These are phyloP conservation scores for Homarus americanus DNA, from an alignment of 1,140 invertebrate species.

Conservation along the genomic window DNA sequence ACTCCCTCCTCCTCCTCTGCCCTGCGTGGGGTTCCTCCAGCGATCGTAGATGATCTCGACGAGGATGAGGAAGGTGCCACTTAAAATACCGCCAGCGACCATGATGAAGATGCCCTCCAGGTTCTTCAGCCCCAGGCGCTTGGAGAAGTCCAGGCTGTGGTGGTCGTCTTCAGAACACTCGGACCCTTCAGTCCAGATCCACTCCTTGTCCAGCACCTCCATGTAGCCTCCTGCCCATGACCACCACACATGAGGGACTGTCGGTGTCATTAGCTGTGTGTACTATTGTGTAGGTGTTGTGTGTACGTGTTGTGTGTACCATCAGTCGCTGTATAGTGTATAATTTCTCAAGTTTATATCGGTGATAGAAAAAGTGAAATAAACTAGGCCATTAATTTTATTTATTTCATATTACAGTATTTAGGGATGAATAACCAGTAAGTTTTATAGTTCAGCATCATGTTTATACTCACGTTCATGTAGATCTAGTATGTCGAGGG, in stretches of 20 bases:
- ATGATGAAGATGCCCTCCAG: constrained; percentile 99
- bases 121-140: constrained; percentile 96
- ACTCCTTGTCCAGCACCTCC: constrained; percentile 96
- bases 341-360: too few species aligned
- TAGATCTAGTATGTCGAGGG: constrained; percentile 94
- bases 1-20: constrained; percentile 90
- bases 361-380: too few species aligned
- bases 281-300: too few species aligned
- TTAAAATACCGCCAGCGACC: constrained; percentile 91
- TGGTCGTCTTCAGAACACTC: constrained; percentile 92
- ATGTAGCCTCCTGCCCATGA: constrained; percentile 98
- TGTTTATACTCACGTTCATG: constrained; percentile 97
- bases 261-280: too few species aligned
- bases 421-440: too few species aligned
- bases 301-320: too few species aligned
- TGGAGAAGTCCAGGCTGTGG: constrained; percentile 97
- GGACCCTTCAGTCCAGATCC: constrained; percentile 93
- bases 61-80: constrained; percentile 94
- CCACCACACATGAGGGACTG: too few species aligned
- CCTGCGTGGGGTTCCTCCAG: constrained; percentile 88
- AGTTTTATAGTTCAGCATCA: too few species aligned
- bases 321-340: too few species aligned
- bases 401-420: too few species aligned
- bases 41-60: constrained; percentile 98
- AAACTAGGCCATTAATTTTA: too few species aligned